phyloP scores from a whole-genome alignment of 2,888 invertebrate genomes.

The Lithodes maja region DNA sequence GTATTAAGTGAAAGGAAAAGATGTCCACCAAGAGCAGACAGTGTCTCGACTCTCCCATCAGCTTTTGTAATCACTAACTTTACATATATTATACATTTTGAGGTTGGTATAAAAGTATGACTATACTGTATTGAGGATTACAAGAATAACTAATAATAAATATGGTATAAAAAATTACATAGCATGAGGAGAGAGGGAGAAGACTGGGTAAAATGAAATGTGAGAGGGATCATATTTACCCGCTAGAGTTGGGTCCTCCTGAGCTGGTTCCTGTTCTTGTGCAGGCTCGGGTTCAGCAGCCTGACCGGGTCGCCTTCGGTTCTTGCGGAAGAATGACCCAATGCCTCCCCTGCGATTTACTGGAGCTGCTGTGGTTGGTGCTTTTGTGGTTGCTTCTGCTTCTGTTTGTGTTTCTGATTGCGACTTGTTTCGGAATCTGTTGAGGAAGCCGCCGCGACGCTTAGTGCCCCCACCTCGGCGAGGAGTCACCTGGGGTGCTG shows the following conservation, averaged over 20 bases:
- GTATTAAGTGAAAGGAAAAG: too few relatives aligned
- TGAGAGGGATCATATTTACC: background rate
- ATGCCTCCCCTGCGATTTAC: background rate
- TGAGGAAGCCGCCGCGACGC: conserved; percentile 15
- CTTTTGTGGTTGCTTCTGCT: background rate
- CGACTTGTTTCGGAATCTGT: conserved; percentile 4
- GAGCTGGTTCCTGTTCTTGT: background rate
- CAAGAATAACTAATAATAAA: background rate
- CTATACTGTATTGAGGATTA: too few relatives aligned
- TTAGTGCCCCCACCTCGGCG: background rate
- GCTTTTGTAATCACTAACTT: too few relatives aligned
- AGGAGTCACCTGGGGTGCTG: background rate
- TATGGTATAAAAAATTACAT: background rate
- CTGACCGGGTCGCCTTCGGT: background rate
- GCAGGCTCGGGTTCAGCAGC: background rate
- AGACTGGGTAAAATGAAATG: too few relatives aligned
- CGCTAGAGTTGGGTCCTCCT: background rate
- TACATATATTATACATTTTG: too few relatives aligned
- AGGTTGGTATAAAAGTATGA: too few relatives aligned
- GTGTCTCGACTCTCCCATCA: too few relatives aligned
- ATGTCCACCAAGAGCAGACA: too few relatives aligned
- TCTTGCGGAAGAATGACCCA: background rate
- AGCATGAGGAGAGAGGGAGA: background rate
- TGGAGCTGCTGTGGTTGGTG: background rate
- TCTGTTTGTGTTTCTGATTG: background rate